A percentile compares a stretch with the other conserved stretches of the same genome.
Conservation (phyloP, 2,888 invertebrate genomes). For the Blastobasis adustella region DNA sequence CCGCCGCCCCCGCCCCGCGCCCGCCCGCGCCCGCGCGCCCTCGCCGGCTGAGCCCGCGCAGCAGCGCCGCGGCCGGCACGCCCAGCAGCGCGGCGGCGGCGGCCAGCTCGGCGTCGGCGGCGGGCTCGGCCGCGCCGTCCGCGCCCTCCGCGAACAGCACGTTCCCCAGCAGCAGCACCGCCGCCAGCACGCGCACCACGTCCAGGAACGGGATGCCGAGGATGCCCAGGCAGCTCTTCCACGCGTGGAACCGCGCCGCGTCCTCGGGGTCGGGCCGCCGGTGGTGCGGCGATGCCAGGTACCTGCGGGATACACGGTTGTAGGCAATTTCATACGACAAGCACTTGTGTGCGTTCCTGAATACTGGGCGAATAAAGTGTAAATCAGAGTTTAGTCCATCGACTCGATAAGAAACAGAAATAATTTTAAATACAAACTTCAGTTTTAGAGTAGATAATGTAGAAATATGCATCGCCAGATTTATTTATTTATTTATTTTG, state of each 20-base stretch:
- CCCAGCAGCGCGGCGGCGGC: constrained; percentile 86
- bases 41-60: constrained; percentile 88
- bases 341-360: too few relatives aligned
- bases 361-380: too few relatives aligned
- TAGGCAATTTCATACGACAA: background rate
- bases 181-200: constrained; percentile 92
- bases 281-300: constrained; percentile 80
- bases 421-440: too few relatives aligned
- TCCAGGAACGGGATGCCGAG: constrained; percentile 96
- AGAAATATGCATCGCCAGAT: too few relatives aligned
- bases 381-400: too few relatives aligned
- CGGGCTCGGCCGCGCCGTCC: constrained; percentile 83
- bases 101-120: constrained; percentile 87
- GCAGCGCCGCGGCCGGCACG: constrained; percentile 84
- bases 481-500: too few relatives aligned
- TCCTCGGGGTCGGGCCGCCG: constrained; percentile 72
- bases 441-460: too few relatives aligned
- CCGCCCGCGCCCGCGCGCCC: constrained; percentile 76
- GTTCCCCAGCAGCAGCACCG: constrained; percentile 93
- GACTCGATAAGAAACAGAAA: too few relatives aligned
- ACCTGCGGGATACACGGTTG: constrained; percentile 41
- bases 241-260: constrained; percentile 83
- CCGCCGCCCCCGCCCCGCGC: constrained; percentile 79
- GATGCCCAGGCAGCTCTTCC: constrained; percentile 93
- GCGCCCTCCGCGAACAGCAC: constrained; percentile 90